Base-by-base conservation (phyloP, 2,113 vertebrate species). In the Dasyprocta punctata region DNA sequence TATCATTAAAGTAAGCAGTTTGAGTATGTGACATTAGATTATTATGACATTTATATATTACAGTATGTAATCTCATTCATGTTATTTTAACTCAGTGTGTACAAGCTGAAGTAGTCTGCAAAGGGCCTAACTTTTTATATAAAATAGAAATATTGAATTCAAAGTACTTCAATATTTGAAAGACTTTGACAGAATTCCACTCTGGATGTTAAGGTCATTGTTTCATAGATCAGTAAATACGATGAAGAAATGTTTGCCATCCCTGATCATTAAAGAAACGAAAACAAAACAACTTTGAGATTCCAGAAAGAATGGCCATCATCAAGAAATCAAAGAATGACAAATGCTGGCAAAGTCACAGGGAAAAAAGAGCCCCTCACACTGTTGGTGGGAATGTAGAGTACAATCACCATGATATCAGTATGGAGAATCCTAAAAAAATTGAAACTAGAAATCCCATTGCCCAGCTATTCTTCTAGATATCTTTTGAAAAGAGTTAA, bases 61-160 rank as follows among this genome's bases (percentile, higher is more conserved):
- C 20, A 26, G 5, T 14, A 77, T 77, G 26, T 12, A 77, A 47
- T 28, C 60, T 85, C 33, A 93, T 47, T 24, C 33, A 67, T 60
- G 63, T 38, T n/a, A 67, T 13, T 11, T 80, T 36, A 73, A 12
- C 47, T 54, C 9, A 85, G 26, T 22, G 7, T 44, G 9, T 78
- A 0, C 38, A 52, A 82, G 4, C 49, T 73, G 77, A 92, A 86
- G 8, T n/a, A 56, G 11, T 71, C 58, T 47, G 36, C 41, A 22
- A 19, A 28, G 22, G 47, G 65, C 83, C 38, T 75, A 11, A 33
- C 5, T 41, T 65, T 12, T 78, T 47, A 80, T 13, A 44, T 52
- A 82, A 89, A 2, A 11, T 65, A 90, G 20, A 96, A 67, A 78
- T 4, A 95, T 22, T 89, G 11, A 83, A 96, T 89, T 86, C 69